Evolutionary conservation across 2,113 vertebrate genomes (phyloP).

Genomic region (Merops nubicus): DNA sequence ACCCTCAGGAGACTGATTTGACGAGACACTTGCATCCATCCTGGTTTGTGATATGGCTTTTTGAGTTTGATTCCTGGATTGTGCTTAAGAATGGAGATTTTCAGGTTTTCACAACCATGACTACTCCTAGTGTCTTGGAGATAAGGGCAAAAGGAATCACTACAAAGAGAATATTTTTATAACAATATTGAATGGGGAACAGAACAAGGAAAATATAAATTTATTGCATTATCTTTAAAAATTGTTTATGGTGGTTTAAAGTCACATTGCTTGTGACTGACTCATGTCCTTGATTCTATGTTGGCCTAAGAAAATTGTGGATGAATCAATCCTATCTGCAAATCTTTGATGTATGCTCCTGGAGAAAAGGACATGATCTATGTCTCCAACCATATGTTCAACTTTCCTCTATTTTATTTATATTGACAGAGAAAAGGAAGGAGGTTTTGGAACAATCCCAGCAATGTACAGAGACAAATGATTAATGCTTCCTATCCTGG

Average conservation of each 20-base stretch:
- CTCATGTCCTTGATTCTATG: neutral
- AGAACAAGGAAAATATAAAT: neutral
- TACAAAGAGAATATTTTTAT: neutral
- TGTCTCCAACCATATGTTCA: conserved; percentile 15
- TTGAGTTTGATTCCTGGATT: neutral
- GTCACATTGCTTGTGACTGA: neutral
- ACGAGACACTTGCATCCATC: neutral
- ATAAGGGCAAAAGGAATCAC: neutral
- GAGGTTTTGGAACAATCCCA: conserved; percentile 44
- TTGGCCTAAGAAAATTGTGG: neutral
- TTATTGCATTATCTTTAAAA: neutral
- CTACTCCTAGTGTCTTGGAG: neutral
- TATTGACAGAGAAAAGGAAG: neutral
- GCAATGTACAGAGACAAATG: neutral
- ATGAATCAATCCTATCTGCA: neutral
- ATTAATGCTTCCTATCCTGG: conserved; percentile 26
- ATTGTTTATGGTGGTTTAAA: neutral
- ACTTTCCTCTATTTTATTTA: neutral
- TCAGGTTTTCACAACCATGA: neutral
- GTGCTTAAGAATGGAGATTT: neutral
- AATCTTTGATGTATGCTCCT: neutral
- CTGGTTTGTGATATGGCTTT: neutral
- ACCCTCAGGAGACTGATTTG: neutral
- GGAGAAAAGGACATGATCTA: neutral
- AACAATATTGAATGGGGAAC: neutral